These are phyloP conservation scores for Drosophila sechellia DNA, from an alignment of 1,140 invertebrate species.

Conservation along the genomic window DNA sequence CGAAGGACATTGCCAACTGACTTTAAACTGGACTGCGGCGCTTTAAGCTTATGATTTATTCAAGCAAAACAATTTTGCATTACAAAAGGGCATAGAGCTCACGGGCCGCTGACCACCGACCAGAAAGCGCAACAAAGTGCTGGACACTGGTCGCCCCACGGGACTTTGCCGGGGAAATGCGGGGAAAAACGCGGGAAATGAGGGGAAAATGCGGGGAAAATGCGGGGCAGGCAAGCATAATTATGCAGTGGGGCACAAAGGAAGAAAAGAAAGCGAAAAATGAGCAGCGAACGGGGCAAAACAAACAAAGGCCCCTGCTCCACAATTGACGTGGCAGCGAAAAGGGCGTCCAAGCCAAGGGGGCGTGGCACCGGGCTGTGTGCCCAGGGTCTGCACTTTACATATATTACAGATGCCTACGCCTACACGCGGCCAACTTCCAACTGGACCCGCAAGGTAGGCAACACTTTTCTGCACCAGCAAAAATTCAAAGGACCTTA, in stretches of 20 bases:
- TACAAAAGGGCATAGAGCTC: constrained; percentile 63
- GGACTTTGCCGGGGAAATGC: background rate
- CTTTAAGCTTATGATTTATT: constrained; percentile 73
- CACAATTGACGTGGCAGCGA: constrained; percentile 31
- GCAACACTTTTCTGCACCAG: background rate
- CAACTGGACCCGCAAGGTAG: background rate
- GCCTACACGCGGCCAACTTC: constrained; percentile 24
- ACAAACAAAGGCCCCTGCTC: constrained; percentile 61
- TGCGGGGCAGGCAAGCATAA: constrained; percentile 24
- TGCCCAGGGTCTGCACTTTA: constrained; percentile 27
- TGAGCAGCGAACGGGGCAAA: constrained; percentile 65
- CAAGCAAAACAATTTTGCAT: constrained; percentile 78
- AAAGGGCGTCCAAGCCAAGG: constrained; percentile 4
- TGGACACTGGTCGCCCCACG: constrained; percentile 15
- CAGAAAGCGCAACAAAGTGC: constrained; percentile 62
- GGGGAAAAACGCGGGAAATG: background rate
- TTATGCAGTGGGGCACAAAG: constrained; percentile 56
- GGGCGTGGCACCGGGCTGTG: background rate
- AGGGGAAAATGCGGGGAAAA: background rate
- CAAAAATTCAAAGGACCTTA: background rate
- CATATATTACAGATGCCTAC: constrained; percentile 36
- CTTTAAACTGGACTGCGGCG: constrained; percentile 38
- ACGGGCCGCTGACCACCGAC: constrained; percentile 66
- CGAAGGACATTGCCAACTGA: constrained; percentile 17
- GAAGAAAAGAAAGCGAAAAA: constrained; percentile 51